Conservation (phyloP, 2,888 invertebrate species). For the Aromia moschata region DNA sequence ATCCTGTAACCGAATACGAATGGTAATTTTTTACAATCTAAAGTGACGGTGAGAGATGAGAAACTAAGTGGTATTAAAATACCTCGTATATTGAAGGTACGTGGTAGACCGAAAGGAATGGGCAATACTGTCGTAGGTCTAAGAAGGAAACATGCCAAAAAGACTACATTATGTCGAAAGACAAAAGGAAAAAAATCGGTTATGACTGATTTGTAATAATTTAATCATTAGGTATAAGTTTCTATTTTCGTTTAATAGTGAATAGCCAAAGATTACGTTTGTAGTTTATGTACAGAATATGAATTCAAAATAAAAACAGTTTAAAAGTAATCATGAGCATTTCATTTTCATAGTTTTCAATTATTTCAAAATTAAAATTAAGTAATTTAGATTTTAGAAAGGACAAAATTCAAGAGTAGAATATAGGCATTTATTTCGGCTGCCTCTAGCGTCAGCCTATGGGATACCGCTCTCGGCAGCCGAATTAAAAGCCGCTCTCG, state of each 20-base stretch:
- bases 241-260: background rate
- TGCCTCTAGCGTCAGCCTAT: background rate
- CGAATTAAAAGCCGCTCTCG: background rate
- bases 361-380: background rate
- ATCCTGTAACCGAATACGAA: background rate
- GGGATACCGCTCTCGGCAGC: background rate
- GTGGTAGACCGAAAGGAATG: slow-evolving; percentile 5
- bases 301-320: background rate
- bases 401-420: background rate
- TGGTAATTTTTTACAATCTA: background rate
- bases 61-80: background rate
- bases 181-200: background rate
- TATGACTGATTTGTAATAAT: background rate
- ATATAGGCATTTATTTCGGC: background rate
- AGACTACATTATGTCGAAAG: background rate
- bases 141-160: background rate
- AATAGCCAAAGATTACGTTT: background rate
- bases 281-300: background rate
- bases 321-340: background rate
- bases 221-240: background rate
- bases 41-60: background rate
- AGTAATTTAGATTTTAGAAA: background rate
- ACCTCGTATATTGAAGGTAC: background rate
- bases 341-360: background rate
- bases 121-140: slow-evolving; percentile 8